A percentile compares a stretch with the other conserved stretches of the same genome.
phyloP scores from a whole-genome alignment of 2,797 vertebrate species.

The Dermochelys coriacea region DNA sequence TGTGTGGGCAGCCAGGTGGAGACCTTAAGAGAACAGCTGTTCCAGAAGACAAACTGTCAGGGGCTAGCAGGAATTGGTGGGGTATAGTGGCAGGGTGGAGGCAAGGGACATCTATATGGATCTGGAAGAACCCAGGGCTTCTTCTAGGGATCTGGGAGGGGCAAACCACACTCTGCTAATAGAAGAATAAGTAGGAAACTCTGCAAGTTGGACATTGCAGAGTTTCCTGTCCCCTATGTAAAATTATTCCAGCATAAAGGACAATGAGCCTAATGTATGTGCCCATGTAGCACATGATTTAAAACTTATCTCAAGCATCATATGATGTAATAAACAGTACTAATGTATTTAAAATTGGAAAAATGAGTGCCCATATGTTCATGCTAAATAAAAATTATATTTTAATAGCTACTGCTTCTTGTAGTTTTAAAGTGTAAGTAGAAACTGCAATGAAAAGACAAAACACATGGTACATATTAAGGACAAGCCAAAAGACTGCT shows the following conservation, averaged over 20 bases:
- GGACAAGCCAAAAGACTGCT: constrained; percentile 29
- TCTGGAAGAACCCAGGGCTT: neutral
- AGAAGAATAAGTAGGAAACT: neutral
- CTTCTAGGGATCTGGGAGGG: neutral
- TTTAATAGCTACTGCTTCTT: neutral
- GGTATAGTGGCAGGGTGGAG: neutral
- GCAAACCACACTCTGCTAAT: neutral
- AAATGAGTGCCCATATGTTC: accelerated
- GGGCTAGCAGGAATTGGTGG: neutral
- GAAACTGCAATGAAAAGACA: constrained; percentile 7
- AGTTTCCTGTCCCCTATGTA: neutral
- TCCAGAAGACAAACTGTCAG: neutral
- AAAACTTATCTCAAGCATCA: constrained; percentile 3
- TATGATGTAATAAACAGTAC: constrained; percentile 4
- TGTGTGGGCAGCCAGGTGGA: neutral
- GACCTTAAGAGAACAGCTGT: neutral
- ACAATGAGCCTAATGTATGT: accelerated
- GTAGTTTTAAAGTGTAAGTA: neutral
- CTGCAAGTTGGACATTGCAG: neutral
- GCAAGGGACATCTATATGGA: neutral
- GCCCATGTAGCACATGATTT: neutral
- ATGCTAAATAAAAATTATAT: neutral
- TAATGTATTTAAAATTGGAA: constrained; percentile 6
- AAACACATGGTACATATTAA: constrained; percentile 12
- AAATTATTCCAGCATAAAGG: neutral